Base-by-base conservation (phyloP, 2,797 vertebrate genomes). In the Benthosema pterotum region DNA sequence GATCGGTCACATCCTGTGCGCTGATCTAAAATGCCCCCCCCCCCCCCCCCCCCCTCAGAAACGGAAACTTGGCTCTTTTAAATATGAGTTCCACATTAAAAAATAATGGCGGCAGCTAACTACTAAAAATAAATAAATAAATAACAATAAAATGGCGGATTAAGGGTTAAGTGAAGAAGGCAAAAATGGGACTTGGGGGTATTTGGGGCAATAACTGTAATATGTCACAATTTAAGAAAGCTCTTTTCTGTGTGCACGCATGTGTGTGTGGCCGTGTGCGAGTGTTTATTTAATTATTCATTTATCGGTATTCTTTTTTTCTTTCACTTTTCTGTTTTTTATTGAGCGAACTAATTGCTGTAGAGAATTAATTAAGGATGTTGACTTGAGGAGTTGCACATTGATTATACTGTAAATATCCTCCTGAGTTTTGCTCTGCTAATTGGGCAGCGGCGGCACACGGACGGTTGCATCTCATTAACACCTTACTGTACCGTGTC, bases 401-500 rank as follows among this genome's bases (percentile, higher is more conserved):
- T 83, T 87, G 87, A 90, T 88, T 83, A 84, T 83, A 84, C 83
- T 75, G 82, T 85, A 85, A 86, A 84, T 86, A 85, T 75, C 79
- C 77, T 84, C 82, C 51, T 5, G 79, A 86, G 86, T 84, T 75
- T 76, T 52, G 69, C 77, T 77, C 67, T 2, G 3, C 67, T 86
- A 78, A 85, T 79, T 83, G 83, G 78, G 67, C 72, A 75, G 76
- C 3, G n/a, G n/a, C n/a, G n/a, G 14, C 79, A 54, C 73, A 70
- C 74, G 63, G 79, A 63, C 72, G 66, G 79, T 65, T 64, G 78
- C 78, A 80, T 80, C 74, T 84, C 69, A 83, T 85, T 87, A 38
- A 38, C 32, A 84, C 22, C 3, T 25, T 25, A 79, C 78, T 79
- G 71, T 74, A 67, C 60, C 54, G 61, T 71, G 60, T 74, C 68